These are phyloP conservation scores for Nycticorax nycticorax DNA, from an alignment of 2,113 vertebrate species.

Conservation along the genomic window DNA sequence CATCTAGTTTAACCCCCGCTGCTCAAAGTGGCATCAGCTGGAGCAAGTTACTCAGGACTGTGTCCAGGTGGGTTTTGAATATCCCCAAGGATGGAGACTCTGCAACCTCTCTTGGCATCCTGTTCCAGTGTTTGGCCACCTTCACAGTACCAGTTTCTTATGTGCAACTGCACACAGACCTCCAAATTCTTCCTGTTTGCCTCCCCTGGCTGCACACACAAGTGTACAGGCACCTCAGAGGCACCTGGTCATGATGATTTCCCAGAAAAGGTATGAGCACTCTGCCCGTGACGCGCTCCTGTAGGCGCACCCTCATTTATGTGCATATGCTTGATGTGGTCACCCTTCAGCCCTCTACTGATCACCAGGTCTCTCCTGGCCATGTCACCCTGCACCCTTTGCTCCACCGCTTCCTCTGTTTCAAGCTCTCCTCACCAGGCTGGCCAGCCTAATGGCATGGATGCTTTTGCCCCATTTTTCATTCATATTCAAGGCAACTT, in stretches of 20 bases:
- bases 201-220: neutral
- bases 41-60: neutral
- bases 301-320: neutral
- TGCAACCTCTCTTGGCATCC: neutral
- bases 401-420: neutral
- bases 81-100: neutral
- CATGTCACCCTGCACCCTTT: neutral
- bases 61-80: neutral
- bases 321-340: rapidly evolving
- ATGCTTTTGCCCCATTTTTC: neutral
- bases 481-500: neutral
- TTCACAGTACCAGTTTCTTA: neutral
- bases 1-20: neutral
- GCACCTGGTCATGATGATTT: neutral
- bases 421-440: neutral
- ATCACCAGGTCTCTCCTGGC: neutral
- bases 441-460: neutral
- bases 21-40: neutral
- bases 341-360: neutral
- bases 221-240: neutral
- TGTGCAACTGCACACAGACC: neutral
- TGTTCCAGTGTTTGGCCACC: neutral
- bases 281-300: neutral
- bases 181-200: neutral
- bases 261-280: rapidly evolving